A percentile compares a stretch with the other conserved stretches of the same genome.
These are phyloP conservation scores for Trichosurus vulpecula DNA, from an alignment of 2,797 vertebrate species.

Conservation along the genomic window DNA sequence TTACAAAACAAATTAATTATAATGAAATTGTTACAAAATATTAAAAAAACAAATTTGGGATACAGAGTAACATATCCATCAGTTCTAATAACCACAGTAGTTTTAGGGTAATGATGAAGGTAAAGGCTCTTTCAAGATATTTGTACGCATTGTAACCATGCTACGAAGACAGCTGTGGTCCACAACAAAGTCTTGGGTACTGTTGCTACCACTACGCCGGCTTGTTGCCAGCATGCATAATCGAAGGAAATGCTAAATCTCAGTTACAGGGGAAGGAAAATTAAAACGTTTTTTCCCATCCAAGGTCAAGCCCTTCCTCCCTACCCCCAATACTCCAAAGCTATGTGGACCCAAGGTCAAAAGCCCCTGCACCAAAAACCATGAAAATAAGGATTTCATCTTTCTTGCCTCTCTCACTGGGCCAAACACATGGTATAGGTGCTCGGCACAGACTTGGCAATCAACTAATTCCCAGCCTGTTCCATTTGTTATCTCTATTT, in stretches of 20 bases:
- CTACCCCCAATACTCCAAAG: background rate
- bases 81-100: background rate
- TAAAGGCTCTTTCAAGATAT: background rate
- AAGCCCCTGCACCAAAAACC: background rate
- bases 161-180: background rate
- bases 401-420: background rate
- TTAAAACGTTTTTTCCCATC: background rate
- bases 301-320: background rate
- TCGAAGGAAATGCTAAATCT: background rate
- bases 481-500: background rate
- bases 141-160: background rate
- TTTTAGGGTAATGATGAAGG: background rate
- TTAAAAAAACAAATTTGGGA: background rate
- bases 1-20: background rate
- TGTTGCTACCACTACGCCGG: background rate
- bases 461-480: background rate
- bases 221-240: background rate
- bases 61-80: background rate
- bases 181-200: background rate
- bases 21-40: background rate
- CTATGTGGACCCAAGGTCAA: background rate
- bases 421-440: background rate
- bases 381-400: background rate
- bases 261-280: background rate
- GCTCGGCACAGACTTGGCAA: background rate